Evolutionary conservation across 92 coral and sea anemone genomes (phyloP), one percentile per base, ranked within the genome.

Genomic region (Umimayanthus chanpuru): DNA sequence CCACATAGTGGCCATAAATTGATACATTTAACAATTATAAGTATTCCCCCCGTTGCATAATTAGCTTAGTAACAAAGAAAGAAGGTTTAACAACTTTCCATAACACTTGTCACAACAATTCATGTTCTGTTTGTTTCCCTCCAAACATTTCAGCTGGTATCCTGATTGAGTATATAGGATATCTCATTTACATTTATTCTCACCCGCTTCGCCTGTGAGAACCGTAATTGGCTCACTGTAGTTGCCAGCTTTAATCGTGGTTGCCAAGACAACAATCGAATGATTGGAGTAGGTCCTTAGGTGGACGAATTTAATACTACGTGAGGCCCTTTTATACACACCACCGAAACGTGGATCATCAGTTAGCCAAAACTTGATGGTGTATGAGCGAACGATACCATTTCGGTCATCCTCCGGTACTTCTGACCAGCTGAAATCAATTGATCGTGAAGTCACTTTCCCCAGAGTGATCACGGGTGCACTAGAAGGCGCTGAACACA

Each of bases 201-300:
- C 26, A 80, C 84, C 84, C 29, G 68, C 71, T 5, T 80, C 72
- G 14, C 39, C 84, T 6, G 84, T 80, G 25, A 55, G 84, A 7
- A 80, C 84, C 21, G 44, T 80, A 9, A 80, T 55, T 50, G 72
- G 84, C 44, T 50, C 47, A 23, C 84, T 80, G 68, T 80, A 80
- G 64, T 80, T 80, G 23, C 84, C 84, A 56, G 7, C 84, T 55
- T 56, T 80, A 39, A 53, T 80, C 16, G 72, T 80, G 4, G 41
- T 80, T 80, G 84, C 84, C 49, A 50, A 55, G 26, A 80, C 84
- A 6, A 28, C 11, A 80, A 56, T 80, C 71, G 84, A 56, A 55
- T 80, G 25, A 55, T 80, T 80, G 26, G 84, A 41, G 70, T 26
- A 80, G 84, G 44, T 38, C 44, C 64, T 26, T 28, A 80, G 72